Evolutionary conservation across 1,140 invertebrate genomes (phyloP).

Genomic region (Anastatus disparis): DNA sequence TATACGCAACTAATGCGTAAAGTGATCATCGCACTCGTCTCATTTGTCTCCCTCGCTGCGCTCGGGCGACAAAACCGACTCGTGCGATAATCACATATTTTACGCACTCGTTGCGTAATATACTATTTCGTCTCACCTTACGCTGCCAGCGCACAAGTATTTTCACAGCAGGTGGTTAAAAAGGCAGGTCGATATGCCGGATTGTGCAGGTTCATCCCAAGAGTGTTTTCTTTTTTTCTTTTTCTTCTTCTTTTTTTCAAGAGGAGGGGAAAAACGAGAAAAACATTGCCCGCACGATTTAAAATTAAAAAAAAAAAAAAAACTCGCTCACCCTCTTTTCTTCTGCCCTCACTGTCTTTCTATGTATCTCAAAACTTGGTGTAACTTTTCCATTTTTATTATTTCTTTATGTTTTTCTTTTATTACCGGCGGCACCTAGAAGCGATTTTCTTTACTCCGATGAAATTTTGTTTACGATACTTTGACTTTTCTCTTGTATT

Average conservation of each 20-base stretch:
- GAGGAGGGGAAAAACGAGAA: conserved; percentile 8
- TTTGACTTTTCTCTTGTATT: background rate
- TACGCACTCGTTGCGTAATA: no score
- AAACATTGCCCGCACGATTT: background rate
- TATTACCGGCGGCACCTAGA: background rate
- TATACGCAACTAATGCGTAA: no score
- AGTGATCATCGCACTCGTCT: no score
- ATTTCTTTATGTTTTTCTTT: background rate
- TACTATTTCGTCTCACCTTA: conserved; percentile 13
- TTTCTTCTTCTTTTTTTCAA: no score
- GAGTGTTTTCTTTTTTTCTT: no score
- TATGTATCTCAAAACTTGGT: no score
- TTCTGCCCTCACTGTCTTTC: conserved; percentile 3
- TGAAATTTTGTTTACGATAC: conserved; percentile 7
- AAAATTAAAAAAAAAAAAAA: background rate
- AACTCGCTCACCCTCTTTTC: background rate
- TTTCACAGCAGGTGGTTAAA: conserved; percentile 34
- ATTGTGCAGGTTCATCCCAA: conserved; percentile 7
- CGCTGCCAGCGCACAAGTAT: background rate
- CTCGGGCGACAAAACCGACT: no score
- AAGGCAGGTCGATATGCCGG: background rate
- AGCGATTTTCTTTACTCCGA: background rate
- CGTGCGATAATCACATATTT: no score
- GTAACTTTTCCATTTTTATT: conserved; percentile 37
- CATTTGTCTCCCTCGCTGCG: no score